Evolutionary conservation across 2,113 vertebrate genomes (phyloP), one percentile per base, ranked within the genome.

Genomic region (Thunnus thynnus): DNA sequence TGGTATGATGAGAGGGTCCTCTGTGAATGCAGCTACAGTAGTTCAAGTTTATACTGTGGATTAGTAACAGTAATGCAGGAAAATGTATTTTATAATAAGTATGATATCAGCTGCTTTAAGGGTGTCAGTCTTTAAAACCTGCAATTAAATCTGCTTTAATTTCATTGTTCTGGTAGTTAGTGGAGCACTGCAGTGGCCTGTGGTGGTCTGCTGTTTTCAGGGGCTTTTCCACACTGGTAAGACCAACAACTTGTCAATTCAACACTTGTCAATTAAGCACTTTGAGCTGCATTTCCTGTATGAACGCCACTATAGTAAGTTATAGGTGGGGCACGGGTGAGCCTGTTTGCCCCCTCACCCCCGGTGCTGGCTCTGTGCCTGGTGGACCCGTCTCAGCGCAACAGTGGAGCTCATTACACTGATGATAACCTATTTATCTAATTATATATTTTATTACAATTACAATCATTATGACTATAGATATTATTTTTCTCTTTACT

Each of bases 1-100:
- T 41, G 8, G 20, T 57, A 22, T 60, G 60, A 77, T 56, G 32
- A 41, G 46, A 71, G 65, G 69, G 67, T 64, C 44, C 32, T 74
- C 13, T 64, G 46, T 46, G 64, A 27, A 51, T 41, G 6, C 36
- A 41, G 20, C 56, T 41, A 8, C 36, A 41, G 20, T 65, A 44
- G 63, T 54, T 77, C 54, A 51, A 18, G 55, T 72, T 63, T 62
- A 67, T 20, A 50, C 22, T n/a, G 20, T 27, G 22, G 32, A 32
- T 51, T 32, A 51, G 9, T 69, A 13, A 17, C 6, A 30, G 30
- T 47, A 14, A 46, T 80, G 6, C 32, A 14, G 13, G 3, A 50
- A 4, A 0, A 27, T 55, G 44, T 20, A n/a, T 64, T 79, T 62
- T 61, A 48, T 46, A 2, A 17, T 25, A 17, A 54, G 46, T 4